A percentile compares a stretch with the other conserved stretches of the same genome.
These are phyloP conservation scores for Casuarius casuarius DNA, from an alignment of 2,113 vertebrate genomes.

Conservation along the genomic window DNA sequence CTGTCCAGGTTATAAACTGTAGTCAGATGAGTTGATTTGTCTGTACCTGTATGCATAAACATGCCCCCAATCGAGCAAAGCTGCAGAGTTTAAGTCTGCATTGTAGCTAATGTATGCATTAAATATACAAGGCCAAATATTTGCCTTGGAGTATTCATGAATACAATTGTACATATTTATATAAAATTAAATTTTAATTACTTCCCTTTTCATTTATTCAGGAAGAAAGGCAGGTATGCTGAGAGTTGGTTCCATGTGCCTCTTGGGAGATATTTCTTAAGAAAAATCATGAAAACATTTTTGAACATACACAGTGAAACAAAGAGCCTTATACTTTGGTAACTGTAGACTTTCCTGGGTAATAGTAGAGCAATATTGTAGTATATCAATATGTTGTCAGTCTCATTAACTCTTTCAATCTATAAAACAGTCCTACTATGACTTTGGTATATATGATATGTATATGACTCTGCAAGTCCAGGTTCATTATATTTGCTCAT, in stretches of 20 bases:
- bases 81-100: background rate
- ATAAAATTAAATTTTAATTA: background rate
- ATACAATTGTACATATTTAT: background rate
- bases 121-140: constrained; percentile 2
- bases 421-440: background rate
- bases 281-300: background rate
- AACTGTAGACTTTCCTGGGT: background rate
- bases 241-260: background rate
- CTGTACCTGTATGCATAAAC: background rate
- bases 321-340: background rate
- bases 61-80: background rate
- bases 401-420: background rate
- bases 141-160: background rate
- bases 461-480: background rate
- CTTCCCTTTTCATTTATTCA: background rate
- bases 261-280: background rate
- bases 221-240: background rate
- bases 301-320: background rate
- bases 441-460: background rate
- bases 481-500: background rate
- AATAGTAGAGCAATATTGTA: background rate
- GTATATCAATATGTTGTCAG: background rate
- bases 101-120: background rate
- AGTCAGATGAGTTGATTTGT: background rate
- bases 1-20: background rate